Base-by-base conservation (phyloP, 2,797 vertebrate genomes). In the Apogon talboti region DNA sequence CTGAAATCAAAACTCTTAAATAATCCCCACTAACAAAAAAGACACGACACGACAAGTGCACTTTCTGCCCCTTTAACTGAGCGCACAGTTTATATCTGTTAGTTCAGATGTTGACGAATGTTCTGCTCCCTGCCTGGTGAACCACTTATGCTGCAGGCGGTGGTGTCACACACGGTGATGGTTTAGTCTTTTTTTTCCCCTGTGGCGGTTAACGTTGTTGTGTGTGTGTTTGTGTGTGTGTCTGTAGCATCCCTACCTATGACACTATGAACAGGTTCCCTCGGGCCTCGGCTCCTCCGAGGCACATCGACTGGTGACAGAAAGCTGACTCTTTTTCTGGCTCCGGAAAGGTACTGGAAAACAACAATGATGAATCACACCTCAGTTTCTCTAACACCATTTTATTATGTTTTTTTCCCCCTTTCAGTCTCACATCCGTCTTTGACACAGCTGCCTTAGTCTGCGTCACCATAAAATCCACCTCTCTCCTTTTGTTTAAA, bases 211-310 rank as follows among this genome's bases (percentile, higher is more conserved):
- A 81, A 87, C 21, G 18, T 16, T 75, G 42, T 72, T 76, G 35
- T 68, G 33, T 82, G 47, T 74, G 40, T 54, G 56, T 77, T 71
- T 78, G 75, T 44, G 24, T 28, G 24, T 28, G 24, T 28, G 24
- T 28, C 3, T 13, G 57, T 87, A 94, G 92, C 81, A 69, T 92
- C 79, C 93, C 93, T 41, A 84, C 93, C 67, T 93, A 92, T 89
- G 93, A 94, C 68, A 93, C 93, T 63, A 83, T 93, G 89, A 94
- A 91, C 89, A 93, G 93, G 86, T 94, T 93, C 78, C 93, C 94
- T 3, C 85, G 94, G 59, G 93, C 90, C 84, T 94, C 91, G 52
- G 93, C 91, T 83, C 92, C 90, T 72, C 93, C 92, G 61, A 90
- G 91, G 72, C 87, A 93, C 81, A 91, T 92, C 50, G 93, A 94